Base-by-base conservation (phyloP, 2,113 vertebrate genomes). In the Pogona vitticeps region DNA sequence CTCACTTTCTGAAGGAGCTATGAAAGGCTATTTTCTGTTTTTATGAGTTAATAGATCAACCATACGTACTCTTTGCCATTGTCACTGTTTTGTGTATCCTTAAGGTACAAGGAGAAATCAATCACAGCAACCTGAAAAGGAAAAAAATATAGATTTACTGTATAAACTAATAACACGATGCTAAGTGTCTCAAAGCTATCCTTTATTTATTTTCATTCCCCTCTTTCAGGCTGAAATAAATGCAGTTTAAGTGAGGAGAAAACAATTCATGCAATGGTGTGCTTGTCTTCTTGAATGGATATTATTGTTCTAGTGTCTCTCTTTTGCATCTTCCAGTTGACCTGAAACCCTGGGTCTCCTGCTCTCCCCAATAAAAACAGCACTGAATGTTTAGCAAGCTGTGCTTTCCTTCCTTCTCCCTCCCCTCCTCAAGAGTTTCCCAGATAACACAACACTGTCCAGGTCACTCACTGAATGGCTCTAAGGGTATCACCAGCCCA, bases 31-130 rank as follows among this genome's bases (percentile, higher is more conserved):
- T 33, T 88, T 52, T 52, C 46, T 6, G 10, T 52, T 52, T 5
- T n/a, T n/a, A n/a, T n/a, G n/a, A n/a, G n/a, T n/a, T n/a, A n/a
- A n/a, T n/a, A 52, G 46, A 52, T 52, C 10, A 52, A 52, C 84
- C 20, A 12, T 84, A 98, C 98, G 95, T 96, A 99, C 99, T 99
- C 97, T 96, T 98, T 98, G 87, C 90, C 86, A 52, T 93, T 95
- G 90, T 98, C 97, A 46, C 79, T 97, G 86, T 95, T 96, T 80
- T 97, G 97, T 0, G 96, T 93, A 86, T 99, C 98, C 93, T 99
- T 99, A 88, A 99, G 96, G 95, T 99, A 99, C 86, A 99, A 95
- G 28, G 99, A 99, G 93, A 99, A 99, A 93, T 99, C 99, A 67
- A 99, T 99, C 90, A 99, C 97, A 80, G 97, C 98, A 93, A 99